Base-by-base conservation (phyloP, 1,140 invertebrate genomes). In the Drosophila ogumai region DNA sequence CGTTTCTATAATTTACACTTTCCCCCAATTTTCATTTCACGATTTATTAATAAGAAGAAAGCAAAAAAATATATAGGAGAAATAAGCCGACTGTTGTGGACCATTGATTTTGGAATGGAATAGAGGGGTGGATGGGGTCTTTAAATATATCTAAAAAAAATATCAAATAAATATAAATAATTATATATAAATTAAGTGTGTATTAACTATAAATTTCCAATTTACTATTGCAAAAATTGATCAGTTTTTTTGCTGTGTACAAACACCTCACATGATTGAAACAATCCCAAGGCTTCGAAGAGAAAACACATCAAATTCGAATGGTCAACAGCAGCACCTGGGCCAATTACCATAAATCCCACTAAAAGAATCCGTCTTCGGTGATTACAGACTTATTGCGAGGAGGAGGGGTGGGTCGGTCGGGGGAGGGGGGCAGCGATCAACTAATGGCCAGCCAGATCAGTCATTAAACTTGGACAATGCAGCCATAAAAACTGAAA, bases 1-100 rank as follows among this genome's bases (percentile, higher is more conserved):
- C 78, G 63, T 75, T 82, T 86, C 82, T 85, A 87, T 87, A 86
- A 86, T 87, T 86, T 86, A 88, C 81, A 88, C 85, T 81, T 84
- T 84, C 61, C 77, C 79, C 80, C 79, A 86, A 87, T 87, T 88
- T 88, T 59, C 41, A 36, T 38, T 15, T 17, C 40, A 67, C 67
- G 57, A 74, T 72, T 84, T 79, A 85, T 85, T 72, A 72, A 80
- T 80, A 68, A 60, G 36, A 67, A 9, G 17, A 60, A 74, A 61
- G 3, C 19, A 56, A 13, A 82, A 52, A 61, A 34, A 58, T 54
- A 64, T 55, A 63, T 59, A 46, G 0, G 36, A 31, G 57, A 60
- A 73, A 58, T 46, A 58, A 43, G 46, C 36, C 44, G 59, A 36
- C 59, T 32, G 43, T 68, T 36, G 65, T 65, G 15, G 59, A 28